Percentiles rank a stretch among this genome's conserved stretches.
Evolutionary conservation across 2,888 invertebrate species (phyloP).

Genomic region (Halocaridina rubra): DNA sequence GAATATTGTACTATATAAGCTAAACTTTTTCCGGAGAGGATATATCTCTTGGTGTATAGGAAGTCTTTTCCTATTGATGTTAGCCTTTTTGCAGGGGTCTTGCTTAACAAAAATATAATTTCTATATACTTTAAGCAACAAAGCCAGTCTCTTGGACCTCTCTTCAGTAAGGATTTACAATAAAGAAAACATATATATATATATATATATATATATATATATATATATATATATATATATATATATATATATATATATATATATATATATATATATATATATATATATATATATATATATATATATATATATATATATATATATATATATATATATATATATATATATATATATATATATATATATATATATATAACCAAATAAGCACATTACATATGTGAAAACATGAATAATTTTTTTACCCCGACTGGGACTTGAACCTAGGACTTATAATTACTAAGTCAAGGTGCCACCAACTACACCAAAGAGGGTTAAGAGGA

Average conservation of each 20-base stretch:
- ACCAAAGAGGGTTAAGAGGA: no score
- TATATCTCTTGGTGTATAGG: neutral
- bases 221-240: slow-evolving; percentile 18
- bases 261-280: neutral
- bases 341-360: slow-evolving; percentile 47
- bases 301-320: neutral
- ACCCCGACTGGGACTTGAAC: no score
- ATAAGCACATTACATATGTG: no score
- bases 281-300: neutral
- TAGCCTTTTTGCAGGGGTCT: neutral
- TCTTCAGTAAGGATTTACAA: neutral
- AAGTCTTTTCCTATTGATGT: no score
- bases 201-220: slow-evolving; percentile 13
- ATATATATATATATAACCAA: no score
- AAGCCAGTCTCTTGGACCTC: neutral
- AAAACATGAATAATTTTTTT: no score
- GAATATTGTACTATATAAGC: slow-evolving; percentile 1
- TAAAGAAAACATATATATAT: neutral
- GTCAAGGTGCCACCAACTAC: no score
- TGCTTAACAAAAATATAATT: no score
- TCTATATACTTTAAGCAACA: no score
- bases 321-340: neutral
- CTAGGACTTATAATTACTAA: no score
- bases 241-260: neutral
- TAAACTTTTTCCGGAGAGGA: neutral